Evolutionary conservation across 2,797 vertebrate species (phyloP).

Genomic region (Silurus aristotelis): DNA sequence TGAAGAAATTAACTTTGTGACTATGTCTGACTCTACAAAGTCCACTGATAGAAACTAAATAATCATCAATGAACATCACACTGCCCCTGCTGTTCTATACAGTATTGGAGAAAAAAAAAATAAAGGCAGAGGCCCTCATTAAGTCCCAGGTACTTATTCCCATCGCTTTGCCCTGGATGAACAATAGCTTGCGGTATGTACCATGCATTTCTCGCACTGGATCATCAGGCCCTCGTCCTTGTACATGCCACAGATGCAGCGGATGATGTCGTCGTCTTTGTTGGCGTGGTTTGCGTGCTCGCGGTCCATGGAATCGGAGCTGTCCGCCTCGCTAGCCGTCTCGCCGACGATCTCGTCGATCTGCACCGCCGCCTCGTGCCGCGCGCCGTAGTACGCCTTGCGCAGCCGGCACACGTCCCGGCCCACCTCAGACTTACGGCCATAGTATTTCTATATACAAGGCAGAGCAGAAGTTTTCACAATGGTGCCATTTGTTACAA

Average conservation of each 20-base stretch:
- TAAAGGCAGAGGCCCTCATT: background rate
- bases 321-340: conserved; percentile 94
- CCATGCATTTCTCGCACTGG: conserved; percentile 98
- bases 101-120: background rate
- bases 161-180: background rate
- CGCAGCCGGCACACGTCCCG: conserved; percentile 90
- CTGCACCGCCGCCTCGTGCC: conserved; percentile 91
- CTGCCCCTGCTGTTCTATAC: background rate
- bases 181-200: conserved; percentile 58
- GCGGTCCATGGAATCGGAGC: conserved; percentile 90
- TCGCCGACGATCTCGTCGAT: conserved; percentile 98
- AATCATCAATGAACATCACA: background rate
- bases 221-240: conserved; percentile 99
- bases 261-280: conserved; percentile 96
- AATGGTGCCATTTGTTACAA: background rate
- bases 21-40: background rate
- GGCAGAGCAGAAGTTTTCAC: conserved; percentile 5
- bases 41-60: background rate
- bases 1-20: too few species aligned
- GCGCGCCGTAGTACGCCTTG: conserved; percentile 92
- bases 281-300: conserved; percentile 81
- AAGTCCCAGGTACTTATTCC: background rate
- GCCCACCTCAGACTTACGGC: conserved; percentile 90
- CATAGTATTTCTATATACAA: conserved; percentile 87
- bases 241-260: conserved; percentile 97